Conservation (phyloP, 2,797 vertebrate species). For the Crenuchus spilurus region DNA sequence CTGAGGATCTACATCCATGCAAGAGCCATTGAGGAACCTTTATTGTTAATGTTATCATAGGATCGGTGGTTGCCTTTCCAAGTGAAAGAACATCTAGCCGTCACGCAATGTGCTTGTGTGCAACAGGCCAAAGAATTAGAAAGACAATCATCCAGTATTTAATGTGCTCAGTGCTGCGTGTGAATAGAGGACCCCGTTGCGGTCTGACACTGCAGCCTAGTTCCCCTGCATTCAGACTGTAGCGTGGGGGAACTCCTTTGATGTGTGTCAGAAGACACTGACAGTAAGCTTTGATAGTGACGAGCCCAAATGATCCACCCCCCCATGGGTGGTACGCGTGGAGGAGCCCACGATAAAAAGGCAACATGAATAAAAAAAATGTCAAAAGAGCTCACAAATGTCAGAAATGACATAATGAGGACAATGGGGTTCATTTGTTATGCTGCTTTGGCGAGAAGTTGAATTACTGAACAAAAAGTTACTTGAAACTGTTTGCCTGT, state of each 20-base stretch:
- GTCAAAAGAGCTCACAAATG: constrained; percentile 61
- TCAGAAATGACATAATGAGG: constrained; percentile 76
- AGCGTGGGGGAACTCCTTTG: constrained; percentile 47
- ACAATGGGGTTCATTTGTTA: constrained; percentile 63
- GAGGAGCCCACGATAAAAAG: constrained; percentile 61
- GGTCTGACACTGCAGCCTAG: constrained; percentile 11
- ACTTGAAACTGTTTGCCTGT: constrained; percentile 11
- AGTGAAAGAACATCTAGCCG: not conserved
- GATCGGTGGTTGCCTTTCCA: not conserved
- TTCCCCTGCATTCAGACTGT: constrained; percentile 9
- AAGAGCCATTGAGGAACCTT: not conserved
- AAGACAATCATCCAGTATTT: constrained; percentile 11
- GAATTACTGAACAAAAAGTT: constrained; percentile 41
- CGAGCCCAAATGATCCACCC: constrained; percentile 52
- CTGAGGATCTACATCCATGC: not conserved
- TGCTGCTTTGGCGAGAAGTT: constrained; percentile 48
- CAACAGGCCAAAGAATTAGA: constrained; percentile 8
- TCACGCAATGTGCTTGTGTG: not conserved
- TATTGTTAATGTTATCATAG: not conserved
- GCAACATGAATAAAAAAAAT: constrained; percentile 59
- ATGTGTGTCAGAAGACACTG: constrained; percentile 64
- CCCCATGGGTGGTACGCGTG: constrained; percentile 63
- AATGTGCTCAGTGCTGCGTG: not conserved
- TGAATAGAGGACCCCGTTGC: constrained; percentile 16
- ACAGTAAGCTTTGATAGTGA: constrained; percentile 69